Evolutionary conservation across 2,888 invertebrate genomes (phyloP), one percentile per base, ranked within the genome.

Genomic region (Plagodis dolabraria): DNA sequence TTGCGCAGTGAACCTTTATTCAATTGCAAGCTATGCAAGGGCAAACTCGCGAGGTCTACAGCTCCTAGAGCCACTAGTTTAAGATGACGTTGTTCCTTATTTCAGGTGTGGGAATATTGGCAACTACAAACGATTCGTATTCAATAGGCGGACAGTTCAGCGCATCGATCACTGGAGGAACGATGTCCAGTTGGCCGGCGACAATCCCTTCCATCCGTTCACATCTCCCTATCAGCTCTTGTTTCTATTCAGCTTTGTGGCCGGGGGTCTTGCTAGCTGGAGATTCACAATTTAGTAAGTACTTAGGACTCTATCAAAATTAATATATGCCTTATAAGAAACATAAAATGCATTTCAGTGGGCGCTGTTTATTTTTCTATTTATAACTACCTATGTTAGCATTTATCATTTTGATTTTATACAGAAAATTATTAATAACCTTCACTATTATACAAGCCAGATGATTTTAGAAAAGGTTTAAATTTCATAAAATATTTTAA

Each of bases 231-330:
- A 71, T 77, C 64, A 64, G 70, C 40, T 68, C 65, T 47, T 75
- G 76, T 6, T 10, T 57, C 48, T 83, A 79, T 77, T 67, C 77
- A 50, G 86, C 88, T 68, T 85, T 81, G 72, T 89, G 88, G 88
- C 89, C 88, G 56, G 71, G 83, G 59, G 78, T 77, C 9, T 56
- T 85, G 53, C 63, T 88, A 12, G 70, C 80, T 34, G 85, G 85
- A 2, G 88, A 88, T 56, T 82, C 83, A 42, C 71, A 77, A 6
- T 70, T 85, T 40, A 78, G 89, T 89, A n/a, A 72, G 74, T 68
- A 50, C 8, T n/a, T 36, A 22, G 0, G 6, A 36, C 12, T 11
- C 6, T 8, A 2, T 8, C 38, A 8, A 5, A 38, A 8, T 8
- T 38, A 2, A 38, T 38, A 4, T 8, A 38, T 38, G 38, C 38